Base-by-base conservation (phyloP, 2,888 invertebrate genomes). In the Lochmaea crataegi region DNA sequence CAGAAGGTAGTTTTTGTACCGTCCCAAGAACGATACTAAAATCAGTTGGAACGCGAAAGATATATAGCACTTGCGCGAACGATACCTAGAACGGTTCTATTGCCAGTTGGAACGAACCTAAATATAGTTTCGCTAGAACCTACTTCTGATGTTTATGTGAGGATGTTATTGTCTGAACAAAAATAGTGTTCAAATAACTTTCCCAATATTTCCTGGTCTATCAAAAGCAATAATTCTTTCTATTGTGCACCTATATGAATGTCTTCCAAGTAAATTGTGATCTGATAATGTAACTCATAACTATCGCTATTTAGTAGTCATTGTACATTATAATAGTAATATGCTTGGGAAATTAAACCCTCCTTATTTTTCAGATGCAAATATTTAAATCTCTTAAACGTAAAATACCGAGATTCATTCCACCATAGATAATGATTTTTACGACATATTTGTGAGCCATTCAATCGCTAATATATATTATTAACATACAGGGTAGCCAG, bases 231-330 rank as follows among this genome's bases (percentile, higher is more conserved):
- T 53, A 53, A 16, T 18, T 53, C 53, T 53, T 53, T 16, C 53
- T 53, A 53, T 53, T 53, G 53, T 51, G 7, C 16, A 51, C 9
- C 51, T 16, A 51, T 51, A 7, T n/a, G 16, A 51, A 16, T 18
- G 53, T 16, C 16, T 53, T 53, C 16, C 18, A 53, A 53, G 18
- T 53, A 18, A 16, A 53, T 53, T 53, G 53, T 53, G 16, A 53
- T 53, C 53, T 18, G 18, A 53, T 53, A 53, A 53, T 53, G 16
- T 53, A 58, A 68, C 58, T 68, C 68, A 53, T 63, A 68, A 61
- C 68, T 61, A 68, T 61, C 18, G 61, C 51, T 68, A n/a, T 48
- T 68, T 68, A 68, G 48, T 68, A 48, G 32, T 58, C 48, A 68
- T 53, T 63, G 63, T 68, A 41, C 53, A n/a, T 58, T 53, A 53